A percentile compares a stretch with the other conserved stretches of the same genome.
phyloP scores from a whole-genome alignment of 1,140 invertebrate species.

The Pissodes strobi region DNA sequence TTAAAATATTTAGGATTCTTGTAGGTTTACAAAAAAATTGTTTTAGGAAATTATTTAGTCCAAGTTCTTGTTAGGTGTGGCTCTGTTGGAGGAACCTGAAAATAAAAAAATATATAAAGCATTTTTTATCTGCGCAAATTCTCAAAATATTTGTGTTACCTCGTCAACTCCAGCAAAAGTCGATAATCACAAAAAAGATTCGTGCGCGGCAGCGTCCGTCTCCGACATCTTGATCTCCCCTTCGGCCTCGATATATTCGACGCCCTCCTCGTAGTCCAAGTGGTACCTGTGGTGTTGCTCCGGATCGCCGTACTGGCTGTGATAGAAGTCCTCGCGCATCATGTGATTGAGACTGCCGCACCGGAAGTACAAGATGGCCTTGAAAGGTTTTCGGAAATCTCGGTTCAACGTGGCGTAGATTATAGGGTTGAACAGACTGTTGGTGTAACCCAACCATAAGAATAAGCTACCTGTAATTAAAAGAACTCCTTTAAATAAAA shows the following conservation, averaged over 20 bases:
- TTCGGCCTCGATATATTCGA: slow-evolving; percentile 64
- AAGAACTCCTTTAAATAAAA: too few species aligned
- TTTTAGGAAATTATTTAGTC: slow-evolving; percentile 18
- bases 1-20: slow-evolving; percentile 26
- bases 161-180: neutral
- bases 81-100: slow-evolving; percentile 1
- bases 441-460: slow-evolving; percentile 92
- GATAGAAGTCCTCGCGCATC: slow-evolving; percentile 91
- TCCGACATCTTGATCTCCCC: slow-evolving; percentile 62
- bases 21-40: slow-evolving; percentile 23
- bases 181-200: slow-evolving; percentile 64
- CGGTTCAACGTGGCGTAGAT: slow-evolving; percentile 91
- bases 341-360: slow-evolving; percentile 87
- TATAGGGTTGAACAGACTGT: slow-evolving; percentile 89
- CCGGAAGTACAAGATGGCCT: slow-evolving; percentile 85
- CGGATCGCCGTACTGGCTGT: slow-evolving; percentile 88
- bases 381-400: slow-evolving; percentile 91
- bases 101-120: neutral
- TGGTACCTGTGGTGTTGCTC: too few species aligned
- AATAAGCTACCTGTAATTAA: slow-evolving; percentile 62
- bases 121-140: neutral
- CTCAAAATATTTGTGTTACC: neutral
- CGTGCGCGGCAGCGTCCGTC: slow-evolving; percentile 52
- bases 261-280: slow-evolving; percentile 62
- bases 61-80: slow-evolving; percentile 5